A percentile compares a stretch with the other conserved stretches of the same genome.
Conservation (phyloP, 2,113 vertebrate genomes). For the Alouatta palliata region DNA sequence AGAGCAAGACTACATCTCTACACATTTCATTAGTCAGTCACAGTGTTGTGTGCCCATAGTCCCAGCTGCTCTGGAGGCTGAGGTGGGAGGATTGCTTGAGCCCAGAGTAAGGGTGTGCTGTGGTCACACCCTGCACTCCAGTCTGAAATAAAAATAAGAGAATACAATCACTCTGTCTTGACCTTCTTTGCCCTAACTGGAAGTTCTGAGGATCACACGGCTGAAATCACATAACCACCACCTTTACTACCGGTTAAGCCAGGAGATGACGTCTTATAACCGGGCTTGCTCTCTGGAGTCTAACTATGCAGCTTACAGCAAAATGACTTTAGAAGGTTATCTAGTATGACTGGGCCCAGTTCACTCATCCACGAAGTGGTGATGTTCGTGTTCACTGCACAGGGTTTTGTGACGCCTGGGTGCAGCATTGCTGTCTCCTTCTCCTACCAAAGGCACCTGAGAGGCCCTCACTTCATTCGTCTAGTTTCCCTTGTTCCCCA, state of each 20-base stretch:
- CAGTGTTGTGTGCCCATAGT: too few relatives aligned
- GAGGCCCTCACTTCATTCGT: neutral
- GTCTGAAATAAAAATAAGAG: neutral
- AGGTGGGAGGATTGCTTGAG: too few relatives aligned
- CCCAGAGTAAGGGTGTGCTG: too few relatives aligned
- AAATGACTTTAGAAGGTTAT: too few relatives aligned
- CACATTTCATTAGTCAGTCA: too few relatives aligned
- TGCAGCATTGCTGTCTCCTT: neutral
- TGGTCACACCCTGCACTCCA: too few relatives aligned
- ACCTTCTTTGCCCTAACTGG: neutral
- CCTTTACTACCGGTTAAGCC: neutral
- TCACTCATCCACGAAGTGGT: too few relatives aligned
- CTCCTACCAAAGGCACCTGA: neutral
- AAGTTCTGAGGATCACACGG: neutral
- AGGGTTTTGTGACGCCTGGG: neutral
- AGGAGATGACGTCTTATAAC: too few relatives aligned
- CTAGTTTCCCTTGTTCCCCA: neutral
- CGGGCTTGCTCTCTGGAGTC: neutral
- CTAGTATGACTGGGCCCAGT: too few relatives aligned
- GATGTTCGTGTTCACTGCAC: neutral
- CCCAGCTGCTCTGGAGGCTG: too few relatives aligned
- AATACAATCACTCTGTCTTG: neutral
- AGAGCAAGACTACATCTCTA: neutral
- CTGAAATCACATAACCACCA: neutral
- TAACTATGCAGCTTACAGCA: neutral